A percentile compares a stretch with the other conserved stretches of the same genome.
These are phyloP conservation scores for Phallusia fumigata DNA, from an alignment of 23 tunicate genomes.

Conservation along the genomic window DNA sequence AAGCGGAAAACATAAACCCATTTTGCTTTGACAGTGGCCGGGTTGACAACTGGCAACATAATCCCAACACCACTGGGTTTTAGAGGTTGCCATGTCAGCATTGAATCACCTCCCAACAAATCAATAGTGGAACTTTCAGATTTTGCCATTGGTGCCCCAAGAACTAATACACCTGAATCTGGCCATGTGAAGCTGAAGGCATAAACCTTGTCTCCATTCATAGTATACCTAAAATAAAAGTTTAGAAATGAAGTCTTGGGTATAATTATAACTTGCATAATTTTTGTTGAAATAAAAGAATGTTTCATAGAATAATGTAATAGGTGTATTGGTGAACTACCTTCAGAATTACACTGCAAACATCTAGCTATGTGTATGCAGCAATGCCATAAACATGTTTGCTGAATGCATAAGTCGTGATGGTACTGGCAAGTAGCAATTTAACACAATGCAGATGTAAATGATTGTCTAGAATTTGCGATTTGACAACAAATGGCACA, in stretches of 20 bases:
- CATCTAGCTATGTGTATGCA: no score
- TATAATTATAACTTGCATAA: no score
- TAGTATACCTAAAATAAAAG: conserved; percentile 41
- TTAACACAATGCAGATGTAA: neutral
- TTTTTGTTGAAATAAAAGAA: no score
- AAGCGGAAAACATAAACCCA: conserved; percentile 31
- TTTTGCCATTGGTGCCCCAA: conserved; percentile 38
- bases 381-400: no score
- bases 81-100: conserved; percentile 27
- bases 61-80: conserved; percentile 46
- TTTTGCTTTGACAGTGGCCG: conserved; percentile 1
- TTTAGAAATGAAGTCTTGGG: no score
- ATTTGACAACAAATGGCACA: neutral
- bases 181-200: conserved; percentile 68
- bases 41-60: conserved; percentile 9
- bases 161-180: conserved; percentile 18
- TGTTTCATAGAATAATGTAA: no score
- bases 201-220: conserved; percentile 21
- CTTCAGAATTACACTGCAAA: no score
- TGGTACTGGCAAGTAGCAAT: no score
- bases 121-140: conserved; percentile 31
- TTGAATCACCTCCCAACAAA: conserved; percentile 38
- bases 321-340: no score
- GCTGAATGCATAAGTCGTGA: no score
- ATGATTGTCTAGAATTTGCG: neutral